Evolutionary conservation across 2,888 invertebrate genomes (phyloP).

Genomic region (Xanthorhoe designata): DNA sequence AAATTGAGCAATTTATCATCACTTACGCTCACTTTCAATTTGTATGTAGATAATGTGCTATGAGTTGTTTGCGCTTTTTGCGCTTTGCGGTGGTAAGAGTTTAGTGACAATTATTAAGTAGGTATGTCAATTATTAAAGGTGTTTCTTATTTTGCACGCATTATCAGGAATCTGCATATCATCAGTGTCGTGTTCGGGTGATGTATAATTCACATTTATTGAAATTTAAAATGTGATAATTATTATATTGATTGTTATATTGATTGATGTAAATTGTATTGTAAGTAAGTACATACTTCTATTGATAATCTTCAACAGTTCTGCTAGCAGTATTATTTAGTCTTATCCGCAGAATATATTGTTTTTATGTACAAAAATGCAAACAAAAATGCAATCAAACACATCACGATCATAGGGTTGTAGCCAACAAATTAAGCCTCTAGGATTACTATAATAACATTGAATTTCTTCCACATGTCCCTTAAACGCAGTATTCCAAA

Average conservation of each 20-base stretch:
- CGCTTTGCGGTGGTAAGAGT: background rate
- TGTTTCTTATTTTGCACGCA: slow-evolving; percentile 67
- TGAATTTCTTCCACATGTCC: slow-evolving; percentile 78
- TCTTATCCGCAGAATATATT: too few species aligned
- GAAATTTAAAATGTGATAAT: background rate
- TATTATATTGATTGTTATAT: too few species aligned
- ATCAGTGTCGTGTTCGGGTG: slow-evolving; percentile 90
- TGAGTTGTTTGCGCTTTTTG: too few species aligned
- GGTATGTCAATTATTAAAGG: background rate
- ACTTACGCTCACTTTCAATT: slow-evolving; percentile 4
- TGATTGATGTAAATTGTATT: too few species aligned
- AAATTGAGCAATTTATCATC: slow-evolving; percentile 24
- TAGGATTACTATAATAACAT: slow-evolving; percentile 11
- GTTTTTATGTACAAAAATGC: too few species aligned
- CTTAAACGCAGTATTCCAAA: slow-evolving; percentile 93
- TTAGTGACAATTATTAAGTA: background rate
- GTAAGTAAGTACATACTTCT: too few species aligned
- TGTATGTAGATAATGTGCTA: background rate
- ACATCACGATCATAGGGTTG: too few species aligned
- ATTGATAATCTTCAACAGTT: too few species aligned
- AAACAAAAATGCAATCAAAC: too few species aligned
- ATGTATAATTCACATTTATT: slow-evolving; percentile 63
- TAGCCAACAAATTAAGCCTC: too few species aligned
- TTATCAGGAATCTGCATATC: slow-evolving; percentile 90
- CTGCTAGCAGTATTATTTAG: too few species aligned